Evolutionary conservation across 2,113 vertebrate genomes (phyloP).

Genomic region (Garra rufa): DNA sequence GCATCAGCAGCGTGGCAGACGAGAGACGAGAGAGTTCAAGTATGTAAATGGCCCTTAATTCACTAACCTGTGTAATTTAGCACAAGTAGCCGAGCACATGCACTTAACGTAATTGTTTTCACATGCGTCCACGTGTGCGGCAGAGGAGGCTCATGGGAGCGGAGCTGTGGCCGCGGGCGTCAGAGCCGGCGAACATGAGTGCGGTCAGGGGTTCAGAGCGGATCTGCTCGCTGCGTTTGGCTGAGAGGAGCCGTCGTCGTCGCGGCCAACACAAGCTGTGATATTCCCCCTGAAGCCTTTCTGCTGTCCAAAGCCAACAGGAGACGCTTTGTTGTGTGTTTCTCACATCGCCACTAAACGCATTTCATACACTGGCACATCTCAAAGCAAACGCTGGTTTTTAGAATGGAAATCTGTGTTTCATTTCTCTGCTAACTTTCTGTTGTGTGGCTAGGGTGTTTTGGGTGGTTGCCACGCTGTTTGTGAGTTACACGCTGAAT

Average conservation of each 20-base stretch:
- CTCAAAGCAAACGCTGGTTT: slow-evolving; percentile 49
- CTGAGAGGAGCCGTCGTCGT: background rate
- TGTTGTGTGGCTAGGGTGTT: background rate
- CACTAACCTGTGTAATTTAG: slow-evolving; percentile 62
- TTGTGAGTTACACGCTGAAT: background rate
- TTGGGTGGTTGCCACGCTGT: background rate
- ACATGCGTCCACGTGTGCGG: slow-evolving; percentile 61
- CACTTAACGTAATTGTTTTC: slow-evolving; percentile 71
- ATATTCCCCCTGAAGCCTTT: background rate
- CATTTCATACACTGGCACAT: slow-evolving; percentile 12
- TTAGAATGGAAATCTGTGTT: slow-evolving; percentile 10
- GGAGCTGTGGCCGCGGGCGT: background rate
- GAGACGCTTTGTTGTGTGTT: slow-evolving; percentile 38
- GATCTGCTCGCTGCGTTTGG: slow-evolving; percentile 8
- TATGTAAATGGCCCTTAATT: slow-evolving; percentile 55
- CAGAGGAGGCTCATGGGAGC: slow-evolving; percentile 41
- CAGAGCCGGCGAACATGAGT: background rate
- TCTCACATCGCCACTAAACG: slow-evolving; percentile 4
- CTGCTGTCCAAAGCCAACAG: slow-evolving; percentile 5
- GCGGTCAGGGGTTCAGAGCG: slow-evolving; percentile 15
- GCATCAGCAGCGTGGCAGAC: background rate
- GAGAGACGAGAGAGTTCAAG: slow-evolving; percentile 17
- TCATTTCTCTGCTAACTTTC: background rate
- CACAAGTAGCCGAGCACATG: slow-evolving; percentile 65
- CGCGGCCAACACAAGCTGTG: slow-evolving; percentile 4